Conservation (phyloP, 2,797 vertebrate species). For the Xiphorhynchus erythropygius region DNA sequence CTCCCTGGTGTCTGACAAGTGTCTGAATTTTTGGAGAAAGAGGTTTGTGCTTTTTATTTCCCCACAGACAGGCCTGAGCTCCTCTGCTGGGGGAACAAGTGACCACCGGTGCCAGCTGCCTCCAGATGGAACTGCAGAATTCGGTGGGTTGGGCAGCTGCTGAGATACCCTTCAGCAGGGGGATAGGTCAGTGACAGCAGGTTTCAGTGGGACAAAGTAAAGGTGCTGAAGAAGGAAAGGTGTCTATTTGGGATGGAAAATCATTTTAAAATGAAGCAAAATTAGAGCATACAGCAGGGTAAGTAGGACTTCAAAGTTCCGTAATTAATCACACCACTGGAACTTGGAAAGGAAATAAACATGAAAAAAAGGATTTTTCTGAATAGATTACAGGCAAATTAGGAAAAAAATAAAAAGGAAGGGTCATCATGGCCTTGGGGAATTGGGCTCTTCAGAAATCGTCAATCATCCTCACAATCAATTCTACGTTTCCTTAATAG, state of each 20-base stretch:
- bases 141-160: not conserved
- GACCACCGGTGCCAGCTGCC: not conserved
- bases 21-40: not conserved
- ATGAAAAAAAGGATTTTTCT: conserved; percentile 68
- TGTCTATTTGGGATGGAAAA: conserved; percentile 13
- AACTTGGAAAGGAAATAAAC: conserved; percentile 68
- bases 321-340: conserved; percentile 68
- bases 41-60: not conserved
- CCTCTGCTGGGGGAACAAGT: accelerated
- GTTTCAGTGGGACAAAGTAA: not conserved
- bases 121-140: not conserved
- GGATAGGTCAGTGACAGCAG: not conserved
- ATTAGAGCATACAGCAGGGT: conserved; percentile 24
- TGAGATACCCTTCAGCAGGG: not conserved
- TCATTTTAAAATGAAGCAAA: conserved; percentile 58
- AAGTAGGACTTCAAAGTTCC: conserved; percentile 50
- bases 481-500: conserved; percentile 68
- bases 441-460: conserved; percentile 59
- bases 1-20: not conserved
- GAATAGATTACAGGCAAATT: conserved; percentile 69
- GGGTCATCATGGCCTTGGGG: conserved; percentile 59
- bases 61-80: accelerated
- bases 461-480: conserved; percentile 68
- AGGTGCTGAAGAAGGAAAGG: not conserved
- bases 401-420: conserved; percentile 3